These are phyloP conservation scores for Phalangium opilio DNA, from an alignment of 2,888 invertebrate species.

Conservation along the genomic window DNA sequence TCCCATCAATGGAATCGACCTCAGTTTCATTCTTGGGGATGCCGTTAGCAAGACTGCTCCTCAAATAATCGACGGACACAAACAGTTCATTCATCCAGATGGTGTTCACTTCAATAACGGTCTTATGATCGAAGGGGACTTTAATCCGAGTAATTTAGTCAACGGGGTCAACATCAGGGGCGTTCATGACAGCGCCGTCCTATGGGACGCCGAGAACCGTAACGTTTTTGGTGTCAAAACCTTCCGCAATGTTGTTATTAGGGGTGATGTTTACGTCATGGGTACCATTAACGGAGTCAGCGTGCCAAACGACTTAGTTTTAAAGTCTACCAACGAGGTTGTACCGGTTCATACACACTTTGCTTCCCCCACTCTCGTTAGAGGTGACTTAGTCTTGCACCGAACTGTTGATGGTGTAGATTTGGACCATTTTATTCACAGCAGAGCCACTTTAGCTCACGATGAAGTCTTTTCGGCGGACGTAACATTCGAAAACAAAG, in stretches of 20 bases:
- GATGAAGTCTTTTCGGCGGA: constrained; percentile 5
- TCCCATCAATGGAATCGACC: too few species aligned
- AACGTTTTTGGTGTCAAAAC: not conserved
- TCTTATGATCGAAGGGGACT: too few species aligned
- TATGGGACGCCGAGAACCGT: too few species aligned
- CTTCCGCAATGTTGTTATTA: not conserved
- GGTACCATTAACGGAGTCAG: not conserved
- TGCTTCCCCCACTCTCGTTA: not conserved
- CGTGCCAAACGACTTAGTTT: constrained; percentile 7
- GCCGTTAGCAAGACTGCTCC: too few species aligned
- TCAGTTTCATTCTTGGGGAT: too few species aligned
- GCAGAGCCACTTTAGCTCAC: constrained; percentile 2
- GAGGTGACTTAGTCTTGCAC: constrained; percentile 2
- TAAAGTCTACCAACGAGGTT: constrained; percentile 4
- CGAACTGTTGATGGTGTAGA: constrained; percentile 5
- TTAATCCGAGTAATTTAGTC: too few species aligned
- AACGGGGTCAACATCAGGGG: too few species aligned
- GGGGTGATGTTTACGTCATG: not conserved
- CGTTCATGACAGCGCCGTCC: too few species aligned
- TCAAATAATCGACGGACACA: too few species aligned
- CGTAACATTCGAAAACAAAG: constrained; percentile 1
- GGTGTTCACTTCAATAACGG: too few species aligned
- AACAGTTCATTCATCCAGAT: too few species aligned
- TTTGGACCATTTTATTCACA: constrained; percentile 2
- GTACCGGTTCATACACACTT: constrained; percentile 4